A percentile compares a stretch with the other conserved stretches of the same genome.
These are phyloP conservation scores for Heliconius hermathena DNA, from an alignment of 1,140 invertebrate genomes.

Conservation along the genomic window DNA sequence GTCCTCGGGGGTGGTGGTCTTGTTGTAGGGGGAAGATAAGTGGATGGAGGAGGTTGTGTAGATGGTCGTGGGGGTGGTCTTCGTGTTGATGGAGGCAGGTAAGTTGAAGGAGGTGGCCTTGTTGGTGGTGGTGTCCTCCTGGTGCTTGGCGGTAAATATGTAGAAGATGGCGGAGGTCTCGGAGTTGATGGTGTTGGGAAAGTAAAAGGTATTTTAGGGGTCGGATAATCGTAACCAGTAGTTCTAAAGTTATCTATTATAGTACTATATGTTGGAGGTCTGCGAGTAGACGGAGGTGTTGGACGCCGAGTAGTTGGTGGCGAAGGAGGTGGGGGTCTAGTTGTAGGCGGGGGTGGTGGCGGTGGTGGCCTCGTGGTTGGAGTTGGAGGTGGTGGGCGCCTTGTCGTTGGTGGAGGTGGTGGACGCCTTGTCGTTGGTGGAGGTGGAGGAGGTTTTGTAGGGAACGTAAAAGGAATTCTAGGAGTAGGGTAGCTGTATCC, in stretches of 20 bases:
- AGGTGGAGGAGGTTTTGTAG: slow-evolving; percentile 26
- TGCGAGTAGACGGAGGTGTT: slow-evolving; percentile 28
- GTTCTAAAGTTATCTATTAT: slow-evolving; percentile 28
- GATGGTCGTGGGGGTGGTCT: slow-evolving; percentile 30
- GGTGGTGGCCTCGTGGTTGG: slow-evolving; percentile 36
- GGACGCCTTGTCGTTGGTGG: slow-evolving; percentile 34
- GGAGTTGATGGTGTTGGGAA: slow-evolving; percentile 33
- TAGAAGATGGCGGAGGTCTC: neutral
- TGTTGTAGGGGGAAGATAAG: slow-evolving; percentile 27
- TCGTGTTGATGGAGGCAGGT: slow-evolving; percentile 14
- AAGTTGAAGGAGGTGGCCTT: slow-evolving; percentile 28
- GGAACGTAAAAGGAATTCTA: slow-evolving; percentile 46
- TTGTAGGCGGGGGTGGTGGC: slow-evolving; percentile 38
- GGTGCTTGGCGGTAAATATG: slow-evolving; percentile 18
- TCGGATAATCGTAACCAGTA: slow-evolving; percentile 35
- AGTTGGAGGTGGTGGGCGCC: slow-evolving; percentile 20
- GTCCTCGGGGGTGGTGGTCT: slow-evolving; percentile 37
- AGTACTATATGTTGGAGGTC: slow-evolving; percentile 36
- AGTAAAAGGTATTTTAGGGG: slow-evolving; percentile 47
- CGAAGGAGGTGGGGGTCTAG: slow-evolving; percentile 14
- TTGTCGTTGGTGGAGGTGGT: slow-evolving; percentile 21
- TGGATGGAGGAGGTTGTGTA: slow-evolving; percentile 23
- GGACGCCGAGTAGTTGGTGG: slow-evolving; percentile 30
- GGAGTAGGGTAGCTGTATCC: slow-evolving; percentile 42
- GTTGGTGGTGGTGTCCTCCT: slow-evolving; percentile 30